A percentile compares a stretch with the other conserved stretches of the same genome.
phyloP scores from a whole-genome alignment of 1,140 invertebrate species.

The Lepeophtheirus salmonis region DNA sequence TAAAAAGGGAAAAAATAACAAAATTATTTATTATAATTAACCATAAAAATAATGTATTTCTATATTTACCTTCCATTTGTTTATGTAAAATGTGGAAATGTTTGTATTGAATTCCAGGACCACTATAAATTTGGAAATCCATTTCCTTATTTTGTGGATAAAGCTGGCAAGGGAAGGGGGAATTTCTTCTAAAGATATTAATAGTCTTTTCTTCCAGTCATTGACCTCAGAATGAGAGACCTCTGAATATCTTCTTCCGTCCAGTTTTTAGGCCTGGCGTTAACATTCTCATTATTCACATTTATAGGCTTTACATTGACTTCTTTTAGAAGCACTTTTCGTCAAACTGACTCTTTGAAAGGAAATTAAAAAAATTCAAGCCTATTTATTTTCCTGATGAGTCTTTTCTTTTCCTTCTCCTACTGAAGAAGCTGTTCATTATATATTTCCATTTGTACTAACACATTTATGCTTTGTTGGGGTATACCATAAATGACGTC shows the following conservation, averaged over 20 bases:
- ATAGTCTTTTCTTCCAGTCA: neutral
- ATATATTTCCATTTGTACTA: neutral
- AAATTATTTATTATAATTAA: neutral
- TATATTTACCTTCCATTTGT: neutral
- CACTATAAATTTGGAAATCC: slow-evolving; percentile 17
- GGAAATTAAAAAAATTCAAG: neutral
- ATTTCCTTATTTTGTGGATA: slow-evolving; percentile 8
- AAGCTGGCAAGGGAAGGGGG: slow-evolving; percentile 10
- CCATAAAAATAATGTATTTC: neutral
- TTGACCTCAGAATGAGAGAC: neutral
- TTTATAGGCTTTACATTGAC: neutral
- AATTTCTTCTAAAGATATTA: slow-evolving; percentile 1
- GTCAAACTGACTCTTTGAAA: neutral
- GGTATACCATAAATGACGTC: no score
- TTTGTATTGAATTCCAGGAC: neutral
- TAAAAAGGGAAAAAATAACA: neutral
- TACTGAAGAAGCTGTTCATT: neutral
- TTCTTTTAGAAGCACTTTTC: neutral
- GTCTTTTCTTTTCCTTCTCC: neutral
- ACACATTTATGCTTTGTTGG: neutral
- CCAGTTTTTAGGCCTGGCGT: neutral
- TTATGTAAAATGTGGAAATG: neutral
- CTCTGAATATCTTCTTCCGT: neutral
- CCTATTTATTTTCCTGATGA: neutral
- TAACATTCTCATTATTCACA: neutral